A percentile compares a stretch with the other conserved stretches of the same genome.
These are phyloP conservation scores for Epinephelus lanceolatus DNA, from an alignment of 2,113 vertebrate genomes.

Conservation along the genomic window DNA sequence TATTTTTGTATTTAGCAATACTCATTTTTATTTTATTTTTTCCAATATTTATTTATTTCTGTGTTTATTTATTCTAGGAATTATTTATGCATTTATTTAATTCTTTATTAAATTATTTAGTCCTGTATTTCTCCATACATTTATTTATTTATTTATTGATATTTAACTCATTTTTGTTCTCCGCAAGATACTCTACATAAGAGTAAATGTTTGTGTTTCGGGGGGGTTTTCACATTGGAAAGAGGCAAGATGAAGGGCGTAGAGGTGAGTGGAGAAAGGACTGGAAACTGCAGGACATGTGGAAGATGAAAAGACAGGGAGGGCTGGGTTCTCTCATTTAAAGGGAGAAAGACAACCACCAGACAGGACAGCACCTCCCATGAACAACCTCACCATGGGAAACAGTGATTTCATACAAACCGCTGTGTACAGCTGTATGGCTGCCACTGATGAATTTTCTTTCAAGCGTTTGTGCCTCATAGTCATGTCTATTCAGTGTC, in stretches of 20 bases:
- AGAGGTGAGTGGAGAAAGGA: neutral
- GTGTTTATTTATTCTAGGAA: no score
- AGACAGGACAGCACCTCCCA: conserved; percentile 35
- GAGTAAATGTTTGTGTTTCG: neutral
- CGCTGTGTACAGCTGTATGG: conserved; percentile 23
- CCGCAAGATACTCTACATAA: neutral
- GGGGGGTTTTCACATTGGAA: conserved; percentile 5
- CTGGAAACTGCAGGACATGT: conserved; percentile 24
- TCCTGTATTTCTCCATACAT: no score
- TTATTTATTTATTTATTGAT: no score
- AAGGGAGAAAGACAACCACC: conserved; percentile 13
- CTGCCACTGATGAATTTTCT: conserved; percentile 14
- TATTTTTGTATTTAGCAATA: no score
- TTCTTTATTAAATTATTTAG: no score
- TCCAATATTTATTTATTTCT: no score
- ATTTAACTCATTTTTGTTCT: no score
- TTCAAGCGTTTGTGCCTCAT: conserved; percentile 7
- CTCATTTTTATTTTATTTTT: no score
- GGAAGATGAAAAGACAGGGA: conserved; percentile 20
- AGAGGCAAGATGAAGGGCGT: neutral
- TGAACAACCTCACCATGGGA: conserved; percentile 32
- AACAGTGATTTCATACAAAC: conserved; percentile 49
- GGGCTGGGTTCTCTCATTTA: neutral
- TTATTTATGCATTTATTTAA: no score
- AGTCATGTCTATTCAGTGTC: conserved; percentile 22